Conservation (phyloP, 2,888 invertebrate species). For the Taphrorychus bicolor region DNA sequence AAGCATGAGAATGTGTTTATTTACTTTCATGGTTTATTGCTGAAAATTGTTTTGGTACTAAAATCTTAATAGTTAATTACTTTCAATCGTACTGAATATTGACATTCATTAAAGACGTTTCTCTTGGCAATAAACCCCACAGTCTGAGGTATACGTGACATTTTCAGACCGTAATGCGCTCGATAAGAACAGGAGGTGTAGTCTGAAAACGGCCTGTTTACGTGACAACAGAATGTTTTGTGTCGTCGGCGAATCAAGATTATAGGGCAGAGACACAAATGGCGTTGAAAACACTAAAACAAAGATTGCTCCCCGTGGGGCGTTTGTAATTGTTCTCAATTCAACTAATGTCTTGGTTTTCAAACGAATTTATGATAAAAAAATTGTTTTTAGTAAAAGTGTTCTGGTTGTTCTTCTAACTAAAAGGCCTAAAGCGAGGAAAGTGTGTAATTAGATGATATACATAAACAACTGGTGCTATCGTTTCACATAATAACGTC, state of each 20-base stretch:
- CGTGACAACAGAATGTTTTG: slow-evolving; percentile 41
- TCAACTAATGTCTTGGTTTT: too few species aligned
- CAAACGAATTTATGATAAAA: too few species aligned
- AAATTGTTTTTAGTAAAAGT: slow-evolving; percentile 23
- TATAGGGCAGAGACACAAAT: slow-evolving; percentile 34
- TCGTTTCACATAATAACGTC: slow-evolving; percentile 31
- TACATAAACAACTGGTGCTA: slow-evolving; percentile 27
- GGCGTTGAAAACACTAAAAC: slow-evolving; percentile 27
- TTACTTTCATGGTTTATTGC: too few species aligned
- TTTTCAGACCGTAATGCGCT: slow-evolving; percentile 35
- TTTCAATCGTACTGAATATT: background rate
- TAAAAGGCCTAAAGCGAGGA: slow-evolving; percentile 27
- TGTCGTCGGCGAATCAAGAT: slow-evolving; percentile 40
- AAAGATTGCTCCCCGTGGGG: slow-evolving; percentile 16
- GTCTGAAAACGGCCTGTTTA: slow-evolving; percentile 35
- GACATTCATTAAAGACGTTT: background rate
- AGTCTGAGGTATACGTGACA: slow-evolving; percentile 39
- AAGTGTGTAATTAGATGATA: slow-evolving; percentile 36
- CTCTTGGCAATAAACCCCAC: slow-evolving; percentile 13
- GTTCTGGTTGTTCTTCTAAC: slow-evolving; percentile 33
- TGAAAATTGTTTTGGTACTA: too few species aligned
- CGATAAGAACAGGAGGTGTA: slow-evolving; percentile 41
- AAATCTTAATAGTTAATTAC: too few species aligned
- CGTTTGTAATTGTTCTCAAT: slow-evolving; percentile 34
- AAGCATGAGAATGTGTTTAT: too few species aligned